Conservation (phyloP, 2,113 vertebrate species). For the Siphamia tubifer region DNA sequence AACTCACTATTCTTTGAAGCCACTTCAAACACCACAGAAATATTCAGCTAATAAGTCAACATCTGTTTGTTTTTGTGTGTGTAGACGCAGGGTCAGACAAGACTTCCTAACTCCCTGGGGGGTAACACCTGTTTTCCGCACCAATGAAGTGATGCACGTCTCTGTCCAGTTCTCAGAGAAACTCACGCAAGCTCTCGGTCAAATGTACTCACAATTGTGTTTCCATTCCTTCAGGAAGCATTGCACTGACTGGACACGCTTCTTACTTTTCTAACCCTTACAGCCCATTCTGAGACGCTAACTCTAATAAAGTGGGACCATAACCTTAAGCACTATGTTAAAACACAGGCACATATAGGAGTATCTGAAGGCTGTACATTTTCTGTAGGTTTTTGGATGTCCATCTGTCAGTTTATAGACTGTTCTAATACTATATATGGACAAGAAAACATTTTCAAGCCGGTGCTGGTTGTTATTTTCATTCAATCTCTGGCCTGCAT, state of each 20-base stretch:
- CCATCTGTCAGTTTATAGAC: too few relatives aligned
- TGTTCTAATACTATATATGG: too few relatives aligned
- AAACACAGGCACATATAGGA: too few relatives aligned
- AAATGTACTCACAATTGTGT: too few relatives aligned
- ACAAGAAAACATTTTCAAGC: not conserved
- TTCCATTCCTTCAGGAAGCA: too few relatives aligned
- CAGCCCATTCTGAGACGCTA: too few relatives aligned
- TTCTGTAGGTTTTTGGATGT: too few relatives aligned
- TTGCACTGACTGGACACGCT: too few relatives aligned
- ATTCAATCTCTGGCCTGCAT: not conserved
- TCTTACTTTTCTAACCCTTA: too few relatives aligned
- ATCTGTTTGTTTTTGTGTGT: not conserved
- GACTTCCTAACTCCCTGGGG: not conserved
- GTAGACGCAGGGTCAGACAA: not conserved
- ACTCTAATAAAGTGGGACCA: not conserved
- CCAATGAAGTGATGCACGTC: slow-evolving; percentile 2
- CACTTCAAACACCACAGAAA: not conserved
- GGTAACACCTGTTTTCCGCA: slow-evolving; percentile 24
- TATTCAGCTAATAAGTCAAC: not conserved
- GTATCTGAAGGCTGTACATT: too few relatives aligned
- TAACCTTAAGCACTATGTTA: too few relatives aligned
- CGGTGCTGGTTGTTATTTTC: not conserved
- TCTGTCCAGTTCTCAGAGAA: not conserved
- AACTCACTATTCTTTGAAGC: not conserved
- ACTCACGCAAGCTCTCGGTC: not conserved